A percentile compares a stretch with the other conserved stretches of the same genome.
Conservation (phyloP, 2,113 vertebrate genomes). For the Melanerpes formicivorus region DNA sequence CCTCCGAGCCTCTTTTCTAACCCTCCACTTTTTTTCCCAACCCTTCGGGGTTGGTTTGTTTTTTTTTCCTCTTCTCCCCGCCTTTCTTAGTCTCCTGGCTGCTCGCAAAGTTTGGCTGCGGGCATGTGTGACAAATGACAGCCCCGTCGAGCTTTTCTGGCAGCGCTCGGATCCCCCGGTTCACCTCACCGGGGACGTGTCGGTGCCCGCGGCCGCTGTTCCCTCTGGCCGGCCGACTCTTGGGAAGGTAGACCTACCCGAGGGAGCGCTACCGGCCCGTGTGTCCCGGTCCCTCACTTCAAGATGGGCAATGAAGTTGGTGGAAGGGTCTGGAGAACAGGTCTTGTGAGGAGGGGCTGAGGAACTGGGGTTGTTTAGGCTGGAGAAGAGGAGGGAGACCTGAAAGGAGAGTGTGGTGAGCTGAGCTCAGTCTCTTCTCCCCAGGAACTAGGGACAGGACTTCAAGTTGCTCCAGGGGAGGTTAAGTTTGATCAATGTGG, state of each 20-base stretch:
- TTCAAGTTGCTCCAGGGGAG: too few relatives aligned
- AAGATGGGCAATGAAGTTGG: too few relatives aligned
- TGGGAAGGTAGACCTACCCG: rapidly evolving
- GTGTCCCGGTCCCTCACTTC: too few relatives aligned
- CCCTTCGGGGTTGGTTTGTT: neutral
- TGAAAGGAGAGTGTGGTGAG: too few relatives aligned
- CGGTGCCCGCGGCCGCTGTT: rapidly evolving
- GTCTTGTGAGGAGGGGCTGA: too few relatives aligned
- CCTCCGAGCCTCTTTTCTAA: neutral
- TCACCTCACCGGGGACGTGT: rapidly evolving
- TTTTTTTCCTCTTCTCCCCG: neutral
- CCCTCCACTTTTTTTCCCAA: neutral
- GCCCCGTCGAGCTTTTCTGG: neutral
- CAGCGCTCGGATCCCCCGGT: neutral
- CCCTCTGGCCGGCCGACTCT: neutral
- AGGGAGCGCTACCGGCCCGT: neutral
- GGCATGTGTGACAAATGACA: neutral
- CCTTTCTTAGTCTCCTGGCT: neutral
- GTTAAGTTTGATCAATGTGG: too few relatives aligned
- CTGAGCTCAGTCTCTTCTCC: too few relatives aligned
- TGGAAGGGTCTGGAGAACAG: too few relatives aligned
- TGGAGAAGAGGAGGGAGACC: too few relatives aligned
- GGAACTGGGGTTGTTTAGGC: too few relatives aligned
- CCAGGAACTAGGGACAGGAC: too few relatives aligned
- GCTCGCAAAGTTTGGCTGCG: neutral